A percentile compares a stretch with the other conserved stretches of the same genome.
Evolutionary conservation across 1,140 invertebrate genomes (phyloP).

Genomic region (Drosophila nebulosa): DNA sequence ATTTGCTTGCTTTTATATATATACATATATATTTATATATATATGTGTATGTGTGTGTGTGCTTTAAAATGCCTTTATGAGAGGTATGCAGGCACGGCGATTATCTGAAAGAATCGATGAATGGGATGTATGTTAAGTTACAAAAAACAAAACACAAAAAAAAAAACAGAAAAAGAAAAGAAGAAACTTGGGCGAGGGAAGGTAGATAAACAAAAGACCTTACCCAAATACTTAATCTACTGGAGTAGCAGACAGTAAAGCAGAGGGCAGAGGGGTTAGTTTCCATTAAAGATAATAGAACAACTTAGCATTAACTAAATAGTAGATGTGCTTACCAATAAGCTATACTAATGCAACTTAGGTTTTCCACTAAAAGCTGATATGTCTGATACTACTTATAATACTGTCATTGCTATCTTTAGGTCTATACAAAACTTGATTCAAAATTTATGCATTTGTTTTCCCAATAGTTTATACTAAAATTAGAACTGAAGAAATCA

Average conservation of each 20-base stretch:
- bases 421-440: not conserved
- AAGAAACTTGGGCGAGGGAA: not conserved
- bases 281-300: not conserved
- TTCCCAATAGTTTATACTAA: not conserved
- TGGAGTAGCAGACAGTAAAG: not conserved
- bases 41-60: slow-evolving; percentile 10
- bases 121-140: slow-evolving; percentile 54
- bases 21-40: slow-evolving; percentile 16
- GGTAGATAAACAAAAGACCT: not conserved
- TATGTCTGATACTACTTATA: not conserved
- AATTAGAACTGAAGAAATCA: not conserved
- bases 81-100: slow-evolving; percentile 72
- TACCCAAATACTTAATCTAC: not conserved
- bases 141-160: slow-evolving; percentile 17
- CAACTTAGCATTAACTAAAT: not conserved
- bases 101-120: slow-evolving; percentile 74
- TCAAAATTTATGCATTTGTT: no score
- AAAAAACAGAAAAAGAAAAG: not conserved
- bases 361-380: not conserved
- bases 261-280: not conserved
- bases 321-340: not conserved
- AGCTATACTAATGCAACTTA: not conserved
- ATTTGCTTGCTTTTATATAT: not conserved
- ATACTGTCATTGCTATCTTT: not conserved
- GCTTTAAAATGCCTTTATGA: slow-evolving; percentile 51